phyloP scores from a whole-genome alignment of 2,797 vertebrate genomes.

The Remorina albescens region DNA sequence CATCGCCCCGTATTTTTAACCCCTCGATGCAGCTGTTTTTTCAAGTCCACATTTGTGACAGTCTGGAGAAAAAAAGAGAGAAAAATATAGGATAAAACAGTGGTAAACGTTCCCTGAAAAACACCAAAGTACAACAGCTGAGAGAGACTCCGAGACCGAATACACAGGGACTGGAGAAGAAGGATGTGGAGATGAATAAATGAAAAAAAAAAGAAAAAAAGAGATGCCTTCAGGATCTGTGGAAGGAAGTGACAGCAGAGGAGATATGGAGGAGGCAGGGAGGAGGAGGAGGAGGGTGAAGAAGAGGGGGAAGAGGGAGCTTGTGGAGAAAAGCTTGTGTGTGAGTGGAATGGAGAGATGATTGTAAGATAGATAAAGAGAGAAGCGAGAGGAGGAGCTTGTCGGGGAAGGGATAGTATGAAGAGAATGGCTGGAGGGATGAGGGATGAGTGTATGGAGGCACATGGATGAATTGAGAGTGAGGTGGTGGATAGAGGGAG shows the following conservation, averaged over 20 bases:
- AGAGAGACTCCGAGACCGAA: constrained; percentile 4
- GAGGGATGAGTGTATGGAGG: constrained; percentile 13
- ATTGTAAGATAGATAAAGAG: constrained; percentile 63
- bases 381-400: constrained; percentile 55
- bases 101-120: constrained; percentile 30
- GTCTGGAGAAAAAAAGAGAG: constrained; percentile 25
- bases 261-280: constrained; percentile 43
- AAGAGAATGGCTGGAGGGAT: constrained; percentile 1
- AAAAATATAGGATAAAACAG: constrained; percentile 5
- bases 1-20: constrained; percentile 9
- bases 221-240: constrained; percentile 59
- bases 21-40: constrained; percentile 14
- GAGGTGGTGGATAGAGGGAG: constrained; percentile 9
- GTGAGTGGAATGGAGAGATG: constrained; percentile 71
- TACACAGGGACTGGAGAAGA: constrained; percentile 26
- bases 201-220: constrained; percentile 35
- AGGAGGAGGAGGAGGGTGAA: constrained; percentile 13
- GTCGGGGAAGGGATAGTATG: constrained; percentile 8
- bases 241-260: constrained; percentile 68
- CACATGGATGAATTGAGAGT: constrained; percentile 16
- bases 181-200: constrained; percentile 37
- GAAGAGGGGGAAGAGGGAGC: constrained; percentile 17
- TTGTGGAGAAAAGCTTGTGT: constrained; percentile 37
- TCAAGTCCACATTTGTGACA: constrained; percentile 22
- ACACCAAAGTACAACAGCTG: constrained; percentile 9